Percentiles rank a stretch among this genome's conserved stretches.
Conservation (phyloP, 2,113 vertebrate species). For the Heliornis fulica region DNA sequence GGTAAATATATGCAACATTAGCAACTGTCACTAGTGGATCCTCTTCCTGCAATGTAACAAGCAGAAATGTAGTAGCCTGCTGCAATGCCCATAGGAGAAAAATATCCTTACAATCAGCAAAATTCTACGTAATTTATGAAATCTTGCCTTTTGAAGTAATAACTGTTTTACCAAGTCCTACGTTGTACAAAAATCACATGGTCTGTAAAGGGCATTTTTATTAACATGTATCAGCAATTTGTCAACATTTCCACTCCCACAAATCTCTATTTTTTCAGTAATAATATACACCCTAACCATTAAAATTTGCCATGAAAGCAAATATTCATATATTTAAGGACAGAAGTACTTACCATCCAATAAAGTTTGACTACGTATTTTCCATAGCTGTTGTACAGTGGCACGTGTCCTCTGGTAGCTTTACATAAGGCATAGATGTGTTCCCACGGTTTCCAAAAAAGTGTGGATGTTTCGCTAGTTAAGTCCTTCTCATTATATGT, state of each 20-base stretch:
- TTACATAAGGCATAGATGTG: conserved; percentile 93
- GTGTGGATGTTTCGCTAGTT: conserved; percentile 1
- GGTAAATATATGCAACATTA: background rate
- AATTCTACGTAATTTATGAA: background rate
- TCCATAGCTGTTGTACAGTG: conserved; percentile 88
- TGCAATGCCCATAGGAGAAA: background rate
- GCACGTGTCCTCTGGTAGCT: conserved; percentile 77
- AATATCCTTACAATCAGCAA: background rate
- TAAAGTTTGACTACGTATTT: conserved; percentile 91
- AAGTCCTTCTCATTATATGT: conserved; percentile 59
- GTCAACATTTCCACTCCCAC: background rate
- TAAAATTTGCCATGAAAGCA: background rate
- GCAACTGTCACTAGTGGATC: background rate
- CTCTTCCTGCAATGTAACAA: background rate
- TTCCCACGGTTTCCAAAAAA: conserved; percentile 90
- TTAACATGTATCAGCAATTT: background rate
- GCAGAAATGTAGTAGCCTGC: background rate
- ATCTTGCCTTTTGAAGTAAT: background rate
- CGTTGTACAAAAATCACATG: background rate
- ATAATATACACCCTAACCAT: background rate
- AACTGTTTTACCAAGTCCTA: background rate
- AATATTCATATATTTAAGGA: background rate
- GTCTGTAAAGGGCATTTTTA: background rate
- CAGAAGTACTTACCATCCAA: conserved; percentile 88
- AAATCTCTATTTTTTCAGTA: background rate